phyloP scores from a whole-genome alignment of 2,113 vertebrate species.

The Scatophagus argus region DNA sequence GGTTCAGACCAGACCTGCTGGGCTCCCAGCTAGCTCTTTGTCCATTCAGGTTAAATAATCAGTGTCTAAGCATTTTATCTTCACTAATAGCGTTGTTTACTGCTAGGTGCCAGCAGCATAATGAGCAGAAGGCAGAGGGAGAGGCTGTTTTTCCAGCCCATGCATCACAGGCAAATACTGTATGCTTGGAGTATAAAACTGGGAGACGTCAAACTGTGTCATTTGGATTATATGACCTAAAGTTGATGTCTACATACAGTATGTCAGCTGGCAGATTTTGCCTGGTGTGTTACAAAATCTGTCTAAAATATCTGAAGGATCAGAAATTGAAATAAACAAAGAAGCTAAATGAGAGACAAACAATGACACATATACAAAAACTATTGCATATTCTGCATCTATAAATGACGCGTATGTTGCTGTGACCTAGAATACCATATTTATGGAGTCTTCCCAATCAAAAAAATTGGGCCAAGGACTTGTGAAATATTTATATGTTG shows the following conservation, averaged over 20 bases:
- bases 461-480: too few relatives aligned
- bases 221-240: neutral
- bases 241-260: slow-evolving; percentile 6
- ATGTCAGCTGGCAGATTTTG: neutral
- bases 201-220: slow-evolving; percentile 21
- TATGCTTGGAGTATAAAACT: slow-evolving; percentile 6
- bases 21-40: slow-evolving; percentile 3
- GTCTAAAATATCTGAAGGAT: neutral
- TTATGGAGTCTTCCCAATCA: neutral
- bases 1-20: slow-evolving; percentile 8
- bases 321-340: neutral
- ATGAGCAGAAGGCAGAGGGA: slow-evolving; percentile 34
- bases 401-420: neutral
- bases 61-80: slow-evolving; percentile 46
- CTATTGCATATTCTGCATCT: neutral
- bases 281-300: neutral
- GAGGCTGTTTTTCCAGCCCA: neutral
- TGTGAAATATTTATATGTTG: neutral
- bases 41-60: slow-evolving; percentile 40
- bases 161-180: slow-evolving; percentile 17
- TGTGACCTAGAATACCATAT: neutral
- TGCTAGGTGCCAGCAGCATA: slow-evolving; percentile 35
- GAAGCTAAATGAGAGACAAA: neutral
- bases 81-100: slow-evolving; percentile 52
- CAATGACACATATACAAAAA: neutral